These are phyloP conservation scores for Nycticorax nycticorax DNA, from an alignment of 2,113 vertebrate species.

Conservation along the genomic window DNA sequence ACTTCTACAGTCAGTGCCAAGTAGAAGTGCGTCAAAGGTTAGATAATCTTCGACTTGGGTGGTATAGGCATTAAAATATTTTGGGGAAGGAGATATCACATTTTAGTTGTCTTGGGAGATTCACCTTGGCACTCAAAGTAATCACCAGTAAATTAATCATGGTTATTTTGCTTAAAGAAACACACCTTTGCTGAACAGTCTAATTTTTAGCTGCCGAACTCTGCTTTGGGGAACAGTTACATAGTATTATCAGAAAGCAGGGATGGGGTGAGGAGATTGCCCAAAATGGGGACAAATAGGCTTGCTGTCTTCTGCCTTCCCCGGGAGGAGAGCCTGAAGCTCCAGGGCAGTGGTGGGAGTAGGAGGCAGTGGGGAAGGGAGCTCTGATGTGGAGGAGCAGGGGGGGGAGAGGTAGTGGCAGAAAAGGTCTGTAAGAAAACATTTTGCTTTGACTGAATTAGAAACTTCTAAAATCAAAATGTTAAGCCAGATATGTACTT, in stretches of 20 bases:
- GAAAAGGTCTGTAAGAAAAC: not conserved
- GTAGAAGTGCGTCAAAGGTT: not conserved
- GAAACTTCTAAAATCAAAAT: not conserved
- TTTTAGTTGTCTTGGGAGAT: not conserved
- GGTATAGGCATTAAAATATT: not conserved
- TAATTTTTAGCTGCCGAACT: not conserved
- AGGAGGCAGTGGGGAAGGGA: not conserved
- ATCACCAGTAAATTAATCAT: not conserved
- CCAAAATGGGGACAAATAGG: not conserved
- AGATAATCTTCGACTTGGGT: not conserved
- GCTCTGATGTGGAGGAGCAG: not conserved
- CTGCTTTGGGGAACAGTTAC: not conserved
- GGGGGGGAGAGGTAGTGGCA: not conserved
- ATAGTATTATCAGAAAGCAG: not conserved
- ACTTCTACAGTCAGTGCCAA: not conserved
- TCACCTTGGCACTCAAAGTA: not conserved
- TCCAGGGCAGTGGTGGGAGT: rapidly evolving
- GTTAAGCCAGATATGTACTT: not conserved
- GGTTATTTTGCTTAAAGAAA: not conserved
- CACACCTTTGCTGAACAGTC: not conserved
- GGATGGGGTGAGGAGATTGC: not conserved
- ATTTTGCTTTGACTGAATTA: not conserved
- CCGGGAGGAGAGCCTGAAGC: not conserved
- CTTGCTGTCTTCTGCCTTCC: not conserved
- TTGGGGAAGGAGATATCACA: not conserved